Conservation (phyloP, 2,888 invertebrate species). For the Dicranocentrus wangi region DNA sequence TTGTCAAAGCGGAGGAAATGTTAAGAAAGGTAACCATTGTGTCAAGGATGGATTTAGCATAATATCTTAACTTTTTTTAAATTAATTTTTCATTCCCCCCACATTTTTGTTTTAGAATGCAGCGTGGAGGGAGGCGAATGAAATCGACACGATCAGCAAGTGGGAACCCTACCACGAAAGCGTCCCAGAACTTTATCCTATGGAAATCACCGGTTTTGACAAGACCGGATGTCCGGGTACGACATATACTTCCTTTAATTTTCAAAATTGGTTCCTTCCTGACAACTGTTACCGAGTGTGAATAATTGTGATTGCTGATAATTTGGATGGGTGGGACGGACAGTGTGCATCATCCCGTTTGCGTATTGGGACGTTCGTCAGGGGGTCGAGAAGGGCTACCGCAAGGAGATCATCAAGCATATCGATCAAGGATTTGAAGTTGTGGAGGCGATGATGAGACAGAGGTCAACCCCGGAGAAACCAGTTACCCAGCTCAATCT, state of each 20-base stretch:
- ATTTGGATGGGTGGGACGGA: no score
- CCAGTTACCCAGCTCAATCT: conserved; percentile 55
- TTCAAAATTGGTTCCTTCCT: background rate
- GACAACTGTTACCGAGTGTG: background rate
- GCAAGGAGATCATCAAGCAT: conserved; percentile 29
- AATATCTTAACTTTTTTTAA: background rate
- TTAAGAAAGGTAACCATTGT: conserved; percentile 60
- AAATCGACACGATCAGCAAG: conserved; percentile 55
- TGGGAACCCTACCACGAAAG: conserved; percentile 57
- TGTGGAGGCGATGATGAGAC: conserved; percentile 25
- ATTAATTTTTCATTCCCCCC: no score
- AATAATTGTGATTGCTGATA: background rate
- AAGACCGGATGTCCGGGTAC: conserved; percentile 64
- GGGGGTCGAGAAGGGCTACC: conserved; percentile 38
- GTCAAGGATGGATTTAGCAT: background rate
- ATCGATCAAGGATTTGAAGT: conserved; percentile 51
- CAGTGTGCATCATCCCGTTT: conserved; percentile 47
- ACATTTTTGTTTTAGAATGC: no score
- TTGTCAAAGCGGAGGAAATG: conserved; percentile 66
- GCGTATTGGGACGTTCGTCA: conserved; percentile 41
- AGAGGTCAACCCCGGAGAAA: conserved; percentile 35
- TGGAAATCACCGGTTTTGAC: conserved; percentile 65
- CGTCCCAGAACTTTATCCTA: conserved; percentile 57
- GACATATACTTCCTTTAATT: background rate
- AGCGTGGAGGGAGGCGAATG: conserved; percentile 63